These are phyloP conservation scores for Rhyacophila evoluta DNA, from an alignment of 2,888 invertebrate species.

Conservation along the genomic window DNA sequence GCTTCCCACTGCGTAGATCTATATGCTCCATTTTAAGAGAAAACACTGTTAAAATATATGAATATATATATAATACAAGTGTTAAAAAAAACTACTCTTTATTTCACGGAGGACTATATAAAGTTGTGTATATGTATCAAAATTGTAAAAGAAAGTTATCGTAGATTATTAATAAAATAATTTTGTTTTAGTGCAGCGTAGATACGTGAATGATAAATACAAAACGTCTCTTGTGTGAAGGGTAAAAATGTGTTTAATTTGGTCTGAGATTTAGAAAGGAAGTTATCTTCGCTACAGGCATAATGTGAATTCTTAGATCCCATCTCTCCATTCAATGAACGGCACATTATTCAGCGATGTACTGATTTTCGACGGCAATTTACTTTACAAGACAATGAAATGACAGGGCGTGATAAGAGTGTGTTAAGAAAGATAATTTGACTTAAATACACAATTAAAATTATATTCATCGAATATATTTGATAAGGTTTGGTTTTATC, in stretches of 20 bases:
- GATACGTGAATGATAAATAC: neutral
- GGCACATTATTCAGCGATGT: slow-evolving; percentile 33
- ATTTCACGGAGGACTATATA: too few species aligned
- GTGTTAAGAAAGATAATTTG: neutral
- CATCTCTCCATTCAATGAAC: slow-evolving; percentile 27
- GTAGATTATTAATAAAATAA: too few species aligned
- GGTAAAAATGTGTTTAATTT: slow-evolving; percentile 48
- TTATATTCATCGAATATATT: too few species aligned
- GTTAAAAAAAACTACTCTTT: too few species aligned
- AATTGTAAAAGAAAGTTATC: too few species aligned
- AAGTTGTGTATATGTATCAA: too few species aligned
- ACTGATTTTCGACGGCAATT: slow-evolving; percentile 1
- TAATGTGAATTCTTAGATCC: slow-evolving; percentile 36
- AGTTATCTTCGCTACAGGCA: slow-evolving; percentile 40
- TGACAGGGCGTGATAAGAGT: neutral
- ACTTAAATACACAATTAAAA: too few species aligned
- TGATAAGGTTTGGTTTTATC: too few species aligned
- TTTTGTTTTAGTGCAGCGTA: neutral
- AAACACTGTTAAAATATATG: too few species aligned
- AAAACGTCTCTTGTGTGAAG: slow-evolving; percentile 10
- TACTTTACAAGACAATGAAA: neutral
- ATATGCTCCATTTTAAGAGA: too few species aligned
- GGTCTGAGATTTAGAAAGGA: slow-evolving; percentile 33
- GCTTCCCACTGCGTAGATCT: too few species aligned
- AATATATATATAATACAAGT: too few species aligned